Percentiles rank a stretch among this genome's conserved stretches.
Conservation (phyloP, 1,140 invertebrate genomes). For the Zaprionus gabonicus region DNA sequence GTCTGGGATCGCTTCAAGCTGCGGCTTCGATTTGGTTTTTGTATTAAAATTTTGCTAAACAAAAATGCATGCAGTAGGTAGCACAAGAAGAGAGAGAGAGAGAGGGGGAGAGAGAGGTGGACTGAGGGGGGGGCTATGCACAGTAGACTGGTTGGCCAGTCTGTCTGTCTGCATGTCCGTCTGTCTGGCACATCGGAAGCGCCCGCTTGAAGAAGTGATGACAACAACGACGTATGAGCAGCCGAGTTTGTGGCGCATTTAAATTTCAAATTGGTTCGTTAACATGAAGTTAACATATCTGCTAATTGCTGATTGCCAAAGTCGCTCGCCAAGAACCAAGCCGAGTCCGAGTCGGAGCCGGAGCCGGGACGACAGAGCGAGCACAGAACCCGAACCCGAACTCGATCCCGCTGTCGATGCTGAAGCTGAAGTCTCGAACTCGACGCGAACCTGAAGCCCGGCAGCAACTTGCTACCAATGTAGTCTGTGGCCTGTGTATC, state of each 20-base stretch:
- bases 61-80: conserved; percentile 54
- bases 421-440: conserved; percentile 20
- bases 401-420: conserved; percentile 25
- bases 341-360: background rate
- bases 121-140: background rate
- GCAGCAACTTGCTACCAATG: conserved; percentile 72
- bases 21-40: conserved; percentile 66
- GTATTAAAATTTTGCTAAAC: conserved; percentile 78
- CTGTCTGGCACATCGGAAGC: conserved; percentile 45
- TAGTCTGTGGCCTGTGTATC: conserved; percentile 65
- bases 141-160: conserved; percentile 41
- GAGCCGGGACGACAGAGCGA: conserved; percentile 21
- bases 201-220: conserved; percentile 73
- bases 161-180: background rate
- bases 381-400: conserved; percentile 9
- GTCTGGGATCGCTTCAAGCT: conserved; percentile 64
- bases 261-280: conserved; percentile 83
- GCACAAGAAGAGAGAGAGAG: background rate
- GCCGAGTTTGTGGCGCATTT: conserved; percentile 80
- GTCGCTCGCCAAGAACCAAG: conserved; percentile 57
- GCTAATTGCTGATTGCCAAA: conserved; percentile 82
- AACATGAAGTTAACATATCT: conserved; percentile 83
- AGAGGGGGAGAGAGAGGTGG: background rate
- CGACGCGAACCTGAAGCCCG: conserved; percentile 54
- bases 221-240: conserved; percentile 79